A percentile compares a stretch with the other conserved stretches of the same genome.
phyloP scores from a whole-genome alignment of 2,113 vertebrate species.

The Proterorhinus semilunaris region DNA sequence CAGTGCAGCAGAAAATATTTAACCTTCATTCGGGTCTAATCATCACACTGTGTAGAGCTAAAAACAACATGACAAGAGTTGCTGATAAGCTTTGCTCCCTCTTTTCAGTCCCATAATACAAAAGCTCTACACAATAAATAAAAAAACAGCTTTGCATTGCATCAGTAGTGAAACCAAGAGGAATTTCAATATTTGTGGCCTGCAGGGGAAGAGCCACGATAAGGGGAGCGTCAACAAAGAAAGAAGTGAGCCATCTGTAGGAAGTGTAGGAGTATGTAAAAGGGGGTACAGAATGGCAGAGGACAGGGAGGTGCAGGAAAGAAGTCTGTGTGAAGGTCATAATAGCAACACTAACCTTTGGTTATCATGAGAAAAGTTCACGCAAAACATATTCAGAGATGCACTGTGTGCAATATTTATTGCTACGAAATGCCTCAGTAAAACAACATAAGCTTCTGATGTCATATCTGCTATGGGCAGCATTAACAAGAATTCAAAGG shows the following conservation, averaged over 20 bases:
- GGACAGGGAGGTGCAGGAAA: slow-evolving; percentile 9
- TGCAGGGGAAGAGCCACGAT: slow-evolving; percentile 35
- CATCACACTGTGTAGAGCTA: slow-evolving; percentile 43
- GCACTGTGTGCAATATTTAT: slow-evolving; percentile 65
- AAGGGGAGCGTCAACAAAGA: background rate
- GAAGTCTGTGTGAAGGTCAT: slow-evolving; percentile 4
- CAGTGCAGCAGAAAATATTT: slow-evolving; percentile 48
- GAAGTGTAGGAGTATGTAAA: slow-evolving; percentile 9
- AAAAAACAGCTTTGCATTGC: slow-evolving; percentile 51
- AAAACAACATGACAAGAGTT: slow-evolving; percentile 38
- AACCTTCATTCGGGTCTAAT: slow-evolving; percentile 58
- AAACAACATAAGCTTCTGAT: slow-evolving; percentile 39
- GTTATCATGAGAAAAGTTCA: slow-evolving; percentile 21
- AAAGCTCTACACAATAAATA: slow-evolving; percentile 47
- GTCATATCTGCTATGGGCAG: slow-evolving; percentile 44
- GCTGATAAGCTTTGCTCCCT: slow-evolving; percentile 37
- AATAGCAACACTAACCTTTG: slow-evolving; percentile 7
- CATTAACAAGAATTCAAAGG: slow-evolving; percentile 16
- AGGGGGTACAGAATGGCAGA: background rate
- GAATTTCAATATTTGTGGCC: slow-evolving; percentile 67
- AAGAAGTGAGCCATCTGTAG: slow-evolving; percentile 7
- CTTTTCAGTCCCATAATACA: slow-evolving; percentile 19
- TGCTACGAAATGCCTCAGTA: slow-evolving; percentile 55
- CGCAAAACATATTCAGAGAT: slow-evolving; percentile 38
- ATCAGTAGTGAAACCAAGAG: slow-evolving; percentile 30